Conservation (phyloP, 2,888 invertebrate species). For the Andricus curvator region DNA sequence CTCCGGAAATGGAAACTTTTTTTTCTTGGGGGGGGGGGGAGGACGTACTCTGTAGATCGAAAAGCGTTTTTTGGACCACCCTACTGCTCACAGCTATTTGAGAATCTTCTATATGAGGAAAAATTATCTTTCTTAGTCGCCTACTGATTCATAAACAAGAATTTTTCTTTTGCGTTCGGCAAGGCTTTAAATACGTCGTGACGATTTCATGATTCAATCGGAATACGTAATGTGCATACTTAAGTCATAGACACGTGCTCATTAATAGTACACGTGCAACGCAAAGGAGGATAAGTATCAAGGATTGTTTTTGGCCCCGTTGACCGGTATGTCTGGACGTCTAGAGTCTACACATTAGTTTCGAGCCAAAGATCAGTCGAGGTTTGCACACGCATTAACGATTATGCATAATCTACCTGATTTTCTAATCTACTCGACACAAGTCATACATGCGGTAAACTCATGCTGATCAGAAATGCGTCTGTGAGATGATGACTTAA, state of each 20-base stretch:
- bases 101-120: not conserved
- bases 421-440: not conserved
- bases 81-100: not conserved
- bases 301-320: slow-evolving; percentile 38
- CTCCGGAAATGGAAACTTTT: too few relatives aligned
- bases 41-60: too few relatives aligned
- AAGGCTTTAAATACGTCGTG: not conserved
- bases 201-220: not conserved
- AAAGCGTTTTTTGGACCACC: too few relatives aligned
- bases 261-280: slow-evolving; percentile 22
- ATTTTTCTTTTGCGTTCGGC: not conserved
- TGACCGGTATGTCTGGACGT: slow-evolving; percentile 40
- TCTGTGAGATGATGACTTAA: not conserved
- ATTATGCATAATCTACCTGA: slow-evolving; percentile 5
- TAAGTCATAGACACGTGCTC: not conserved
- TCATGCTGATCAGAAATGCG: not conserved
- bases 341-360: slow-evolving; percentile 9
- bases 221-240: not conserved
- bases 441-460: not conserved
- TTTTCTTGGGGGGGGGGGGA: too few relatives aligned
- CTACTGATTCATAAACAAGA: not conserved
- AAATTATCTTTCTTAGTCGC: not conserved
- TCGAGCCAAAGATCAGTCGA: slow-evolving; percentile 37
- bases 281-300: slow-evolving; percentile 11
- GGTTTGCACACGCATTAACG: slow-evolving; percentile 10